Evolutionary conservation across 2,888 invertebrate genomes (phyloP).

Genomic region (Acronicta aceris): DNA sequence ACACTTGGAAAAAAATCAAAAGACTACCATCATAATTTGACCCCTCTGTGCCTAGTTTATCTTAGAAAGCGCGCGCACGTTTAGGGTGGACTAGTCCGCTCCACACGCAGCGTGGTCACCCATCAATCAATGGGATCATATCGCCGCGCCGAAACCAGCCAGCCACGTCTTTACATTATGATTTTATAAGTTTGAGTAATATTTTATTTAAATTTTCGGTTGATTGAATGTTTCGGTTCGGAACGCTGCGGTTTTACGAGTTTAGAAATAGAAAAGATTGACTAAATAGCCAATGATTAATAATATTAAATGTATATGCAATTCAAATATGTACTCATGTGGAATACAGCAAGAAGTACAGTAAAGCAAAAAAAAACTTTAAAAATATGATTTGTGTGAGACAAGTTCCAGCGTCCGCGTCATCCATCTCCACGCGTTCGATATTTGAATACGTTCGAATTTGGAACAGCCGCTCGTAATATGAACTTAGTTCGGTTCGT

Average conservation of each 20-base stretch:
- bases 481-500: constrained; percentile 86
- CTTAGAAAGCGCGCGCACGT: constrained; percentile 46
- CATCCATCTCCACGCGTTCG: constrained; percentile 82
- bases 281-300: constrained; percentile 64
- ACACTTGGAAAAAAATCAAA: constrained; percentile 77
- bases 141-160: constrained; percentile 82
- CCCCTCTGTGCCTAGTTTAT: constrained; percentile 47
- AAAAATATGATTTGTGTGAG: constrained; percentile 71
- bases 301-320: constrained; percentile 69
- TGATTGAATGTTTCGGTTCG: constrained; percentile 84
- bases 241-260: constrained; percentile 69
- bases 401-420: constrained; percentile 74
- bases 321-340: constrained; percentile 71
- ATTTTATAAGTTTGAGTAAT: constrained; percentile 86
- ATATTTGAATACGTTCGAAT: constrained; percentile 87
- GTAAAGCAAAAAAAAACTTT: constrained; percentile 54
- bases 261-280: constrained; percentile 56
- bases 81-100: constrained; percentile 64
- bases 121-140: constrained; percentile 89
- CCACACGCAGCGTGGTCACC: constrained; percentile 84
- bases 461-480: constrained; percentile 85
- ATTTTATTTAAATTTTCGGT: constrained; percentile 86
- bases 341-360: constrained; percentile 51
- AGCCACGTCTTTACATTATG: constrained; percentile 80
- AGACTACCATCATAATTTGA: constrained; percentile 69